Evolutionary conservation across 1,140 invertebrate genomes (phyloP).

Genomic region (Proales similis): DNA sequence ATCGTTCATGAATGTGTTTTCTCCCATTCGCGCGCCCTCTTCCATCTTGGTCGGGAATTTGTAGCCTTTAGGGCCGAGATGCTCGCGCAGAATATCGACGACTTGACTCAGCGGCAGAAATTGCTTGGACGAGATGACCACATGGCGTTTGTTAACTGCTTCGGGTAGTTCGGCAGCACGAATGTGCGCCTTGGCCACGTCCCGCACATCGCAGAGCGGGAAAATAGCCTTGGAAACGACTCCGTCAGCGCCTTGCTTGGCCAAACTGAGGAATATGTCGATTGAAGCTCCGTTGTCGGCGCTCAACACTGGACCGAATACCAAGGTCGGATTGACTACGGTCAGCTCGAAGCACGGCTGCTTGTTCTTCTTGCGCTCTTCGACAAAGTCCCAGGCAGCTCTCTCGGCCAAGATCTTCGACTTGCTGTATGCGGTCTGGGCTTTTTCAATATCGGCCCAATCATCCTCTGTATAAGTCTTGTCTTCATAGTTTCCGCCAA

Average conservation of each 20-base stretch:
- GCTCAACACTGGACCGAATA: slow-evolving; percentile 56
- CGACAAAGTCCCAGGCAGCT: slow-evolving; percentile 59
- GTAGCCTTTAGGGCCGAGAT: slow-evolving; percentile 1
- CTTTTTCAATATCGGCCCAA: slow-evolving; percentile 53
- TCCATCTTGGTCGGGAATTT: too few relatives aligned
- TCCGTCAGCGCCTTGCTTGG: neutral
- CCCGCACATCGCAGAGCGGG: slow-evolving; percentile 56
- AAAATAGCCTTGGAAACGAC: slow-evolving; percentile 2
- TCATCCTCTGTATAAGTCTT: slow-evolving; percentile 56
- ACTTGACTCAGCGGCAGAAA: slow-evolving; percentile 2
- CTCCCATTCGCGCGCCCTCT: too few relatives aligned
- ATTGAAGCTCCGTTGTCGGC: slow-evolving; percentile 8
- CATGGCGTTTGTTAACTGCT: slow-evolving; percentile 49
- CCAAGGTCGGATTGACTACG: slow-evolving; percentile 56
- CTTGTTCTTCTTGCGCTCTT: slow-evolving; percentile 43
- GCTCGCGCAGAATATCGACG: slow-evolving; percentile 10
- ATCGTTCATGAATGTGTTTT: too few relatives aligned
- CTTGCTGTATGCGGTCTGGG: slow-evolving; percentile 49
- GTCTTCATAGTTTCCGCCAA: slow-evolving; percentile 46
- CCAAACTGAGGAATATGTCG: neutral
- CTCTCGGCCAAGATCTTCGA: slow-evolving; percentile 58
- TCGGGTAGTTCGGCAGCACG: slow-evolving; percentile 55
- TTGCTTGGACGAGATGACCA: neutral
- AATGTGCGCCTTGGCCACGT: slow-evolving; percentile 58
- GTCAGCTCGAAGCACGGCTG: slow-evolving; percentile 54